These are phyloP conservation scores for Pocillopora verrucosa DNA, from an alignment of 64 coral and sea anemone species.

Conservation along the genomic window DNA sequence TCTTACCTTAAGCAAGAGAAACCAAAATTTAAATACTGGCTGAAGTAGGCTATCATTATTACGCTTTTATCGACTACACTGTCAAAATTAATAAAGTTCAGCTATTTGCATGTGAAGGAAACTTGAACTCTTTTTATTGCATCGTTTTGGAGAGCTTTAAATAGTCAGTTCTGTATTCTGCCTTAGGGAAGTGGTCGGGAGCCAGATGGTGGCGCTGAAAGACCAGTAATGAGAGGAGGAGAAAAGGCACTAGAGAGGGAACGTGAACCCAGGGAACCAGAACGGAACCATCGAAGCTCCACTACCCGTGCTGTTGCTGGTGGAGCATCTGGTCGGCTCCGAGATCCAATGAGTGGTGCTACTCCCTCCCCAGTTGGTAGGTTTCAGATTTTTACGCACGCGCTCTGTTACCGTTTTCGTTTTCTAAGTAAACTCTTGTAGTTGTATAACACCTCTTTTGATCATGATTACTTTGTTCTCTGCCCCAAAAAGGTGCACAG, in stretches of 20 bases:
- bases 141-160: too few relatives aligned
- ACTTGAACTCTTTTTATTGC: neutral
- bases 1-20: too few relatives aligned
- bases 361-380: constrained; percentile 80
- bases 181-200: constrained; percentile 43
- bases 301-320: constrained; percentile 80
- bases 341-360: constrained; percentile 65
- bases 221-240: constrained; percentile 40
- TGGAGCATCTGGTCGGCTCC: constrained; percentile 61
- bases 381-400: constrained; percentile 11
- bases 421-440: too few relatives aligned
- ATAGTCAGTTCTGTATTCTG: neutral
- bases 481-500: constrained; percentile 51
- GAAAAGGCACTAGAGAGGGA: constrained; percentile 51
- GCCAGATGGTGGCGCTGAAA: constrained; percentile 42
- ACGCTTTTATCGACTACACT: too few relatives aligned
- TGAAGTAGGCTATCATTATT: too few relatives aligned
- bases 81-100: neutral
- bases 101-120: neutral
- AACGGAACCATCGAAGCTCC: constrained; percentile 76
- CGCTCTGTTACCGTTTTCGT: too few relatives aligned
- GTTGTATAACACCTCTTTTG: neutral
- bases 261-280: constrained; percentile 70
- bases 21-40: too few relatives aligned
- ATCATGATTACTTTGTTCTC: neutral